These are phyloP conservation scores for Meloidogyne floridensis DNA, from an alignment of 1,140 invertebrate genomes.

Conservation along the genomic window DNA sequence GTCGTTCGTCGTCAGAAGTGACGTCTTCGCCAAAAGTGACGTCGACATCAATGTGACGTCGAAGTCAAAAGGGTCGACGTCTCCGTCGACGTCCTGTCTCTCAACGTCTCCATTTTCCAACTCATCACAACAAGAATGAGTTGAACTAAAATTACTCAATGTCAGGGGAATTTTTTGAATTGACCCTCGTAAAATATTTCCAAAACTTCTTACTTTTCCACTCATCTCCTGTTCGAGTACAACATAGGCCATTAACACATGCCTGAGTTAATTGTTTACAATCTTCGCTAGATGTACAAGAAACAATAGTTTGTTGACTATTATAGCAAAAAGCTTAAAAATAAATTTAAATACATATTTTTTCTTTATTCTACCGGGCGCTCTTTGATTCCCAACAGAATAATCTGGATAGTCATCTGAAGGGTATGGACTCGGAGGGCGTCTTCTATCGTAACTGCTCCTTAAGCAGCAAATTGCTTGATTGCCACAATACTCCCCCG, in stretches of 20 bases:
- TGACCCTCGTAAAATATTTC: neutral
- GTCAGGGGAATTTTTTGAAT: too few species aligned
- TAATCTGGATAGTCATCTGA: neutral
- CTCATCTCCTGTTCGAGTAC: constrained; percentile 32
- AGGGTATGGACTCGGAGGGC: neutral
- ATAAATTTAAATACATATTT: neutral
- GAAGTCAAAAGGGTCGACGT: too few species aligned
- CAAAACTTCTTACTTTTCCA: constrained; percentile 28
- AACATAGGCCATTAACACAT: constrained; percentile 39
- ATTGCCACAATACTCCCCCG: constrained; percentile 22
- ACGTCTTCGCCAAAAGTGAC: too few species aligned
- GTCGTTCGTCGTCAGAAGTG: too few species aligned
- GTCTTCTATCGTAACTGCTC: neutral
- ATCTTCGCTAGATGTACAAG: neutral
- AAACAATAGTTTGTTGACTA: constrained; percentile 16
- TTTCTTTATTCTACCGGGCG: neutral
- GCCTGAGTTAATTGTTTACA: constrained; percentile 23
- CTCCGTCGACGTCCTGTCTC: too few species aligned
- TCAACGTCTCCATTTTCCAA: too few species aligned
- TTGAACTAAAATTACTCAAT: too few species aligned
- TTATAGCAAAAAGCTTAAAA: constrained; percentile 40
- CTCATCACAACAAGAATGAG: too few species aligned
- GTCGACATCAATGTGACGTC: too few species aligned
- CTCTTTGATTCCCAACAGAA: neutral
- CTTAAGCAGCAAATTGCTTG: constrained; percentile 13